These are phyloP conservation scores for Microplitis manilae DNA, from an alignment of 2,888 invertebrate genomes.

Conservation along the genomic window DNA sequence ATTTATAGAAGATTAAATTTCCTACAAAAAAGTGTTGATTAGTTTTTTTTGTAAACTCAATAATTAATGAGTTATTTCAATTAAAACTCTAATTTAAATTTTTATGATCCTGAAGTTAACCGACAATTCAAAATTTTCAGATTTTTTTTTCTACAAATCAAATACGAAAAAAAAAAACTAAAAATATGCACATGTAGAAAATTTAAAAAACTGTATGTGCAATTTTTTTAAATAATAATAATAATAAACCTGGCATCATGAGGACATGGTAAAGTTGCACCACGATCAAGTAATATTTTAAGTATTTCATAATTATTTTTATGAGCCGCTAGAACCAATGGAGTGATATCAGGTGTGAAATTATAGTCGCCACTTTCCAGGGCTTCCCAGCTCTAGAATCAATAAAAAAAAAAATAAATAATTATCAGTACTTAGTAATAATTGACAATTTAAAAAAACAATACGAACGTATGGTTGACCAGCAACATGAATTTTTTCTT, in stretches of 20 bases:
- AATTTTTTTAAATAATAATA: too few relatives aligned
- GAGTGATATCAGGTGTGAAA: constrained; percentile 96
- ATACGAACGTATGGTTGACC: constrained; percentile 85
- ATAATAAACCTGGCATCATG: constrained; percentile 87
- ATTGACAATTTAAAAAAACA: constrained; percentile 16
- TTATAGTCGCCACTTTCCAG: constrained; percentile 85
- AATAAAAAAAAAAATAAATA: neutral
- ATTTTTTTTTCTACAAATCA: too few relatives aligned
- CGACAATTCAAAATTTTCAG: too few relatives aligned
- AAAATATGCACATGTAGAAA: too few relatives aligned
- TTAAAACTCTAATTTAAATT: too few relatives aligned
- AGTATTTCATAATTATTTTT: constrained; percentile 98
- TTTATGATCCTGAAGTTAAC: too few relatives aligned
- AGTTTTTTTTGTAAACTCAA: too few relatives aligned
- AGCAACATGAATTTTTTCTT: constrained; percentile 83
- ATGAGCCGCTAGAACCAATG: constrained; percentile 94
- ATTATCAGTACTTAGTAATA: neutral
- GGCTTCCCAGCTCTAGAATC: constrained; percentile 84
- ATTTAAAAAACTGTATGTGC: too few relatives aligned
- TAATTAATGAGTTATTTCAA: too few relatives aligned
- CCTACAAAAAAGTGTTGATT: too few relatives aligned
- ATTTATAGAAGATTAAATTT: too few relatives aligned
- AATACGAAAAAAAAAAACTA: too few relatives aligned
- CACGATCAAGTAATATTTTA: constrained; percentile 92
- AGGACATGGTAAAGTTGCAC: constrained; percentile 91